A percentile compares a stretch with the other conserved stretches of the same genome.
Conservation (phyloP, 2,888 invertebrate species). For the Protula sp. region DNA sequence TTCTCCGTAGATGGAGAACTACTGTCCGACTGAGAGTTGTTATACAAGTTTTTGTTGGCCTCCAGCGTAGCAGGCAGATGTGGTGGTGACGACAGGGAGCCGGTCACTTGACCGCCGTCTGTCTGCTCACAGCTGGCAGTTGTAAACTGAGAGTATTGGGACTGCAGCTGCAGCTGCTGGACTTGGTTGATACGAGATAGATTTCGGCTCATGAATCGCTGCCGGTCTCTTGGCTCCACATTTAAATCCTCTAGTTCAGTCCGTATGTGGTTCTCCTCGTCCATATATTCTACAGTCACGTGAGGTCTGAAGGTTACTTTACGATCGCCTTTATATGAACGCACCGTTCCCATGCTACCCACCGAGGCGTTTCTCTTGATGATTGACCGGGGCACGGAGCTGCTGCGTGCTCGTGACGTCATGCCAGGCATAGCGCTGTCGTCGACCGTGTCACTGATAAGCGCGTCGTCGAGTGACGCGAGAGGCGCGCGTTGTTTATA, state of each 20-base stretch:
- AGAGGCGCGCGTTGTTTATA: neutral
- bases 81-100: neutral
- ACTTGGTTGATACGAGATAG: neutral
- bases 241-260: neutral
- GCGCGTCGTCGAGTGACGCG: neutral
- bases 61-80: neutral
- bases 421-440: no score
- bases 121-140: no score
- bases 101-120: no score
- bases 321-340: no score
- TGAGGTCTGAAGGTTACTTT: neutral
- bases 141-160: no score
- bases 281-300: neutral
- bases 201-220: neutral
- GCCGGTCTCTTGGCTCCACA: neutral
- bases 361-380: neutral
- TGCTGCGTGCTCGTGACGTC: no score
- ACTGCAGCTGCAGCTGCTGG: neutral
- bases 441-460: no score
- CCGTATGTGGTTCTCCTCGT: neutral
- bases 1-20: no score
- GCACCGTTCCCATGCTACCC: no score
- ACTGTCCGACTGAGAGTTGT: no score
- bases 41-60: neutral
- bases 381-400: neutral